Base-by-base conservation (phyloP, 2,113 vertebrate species). In the Crotalus viridis region DNA sequence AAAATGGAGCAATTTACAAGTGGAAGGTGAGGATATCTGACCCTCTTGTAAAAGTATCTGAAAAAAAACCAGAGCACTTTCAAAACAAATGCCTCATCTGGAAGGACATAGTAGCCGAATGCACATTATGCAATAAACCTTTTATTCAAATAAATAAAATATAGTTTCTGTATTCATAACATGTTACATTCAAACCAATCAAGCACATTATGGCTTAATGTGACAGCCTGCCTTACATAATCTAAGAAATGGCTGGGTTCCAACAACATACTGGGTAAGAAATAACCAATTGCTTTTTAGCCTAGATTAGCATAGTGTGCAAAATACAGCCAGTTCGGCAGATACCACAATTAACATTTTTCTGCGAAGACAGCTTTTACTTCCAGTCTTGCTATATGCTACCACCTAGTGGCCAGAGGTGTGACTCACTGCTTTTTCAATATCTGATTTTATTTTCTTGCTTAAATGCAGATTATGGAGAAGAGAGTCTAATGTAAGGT, bases 351-450 rank as follows among this genome's bases (percentile, higher is more conserved):
- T 81, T 81, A 81, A 39, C 33, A 39, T 81, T 39, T 39, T 19
- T 8, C 33, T 33, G 28, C n/a, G 33, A 69, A 69, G n/a, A n/a
- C 5, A 81, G 6, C 33, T 52, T 92, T 93, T 87, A 39, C 4
- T 33, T 90, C 92, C 56, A 87, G 21, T 87, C 92, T 90, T 90
- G 57, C 24, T 90, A 15, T 26, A 86, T 74, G 88, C 88, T 92
- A 64, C 93, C 93, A 74, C 87, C 93, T 89, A 74, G 93, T 81
- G 93, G 26, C 33, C 33, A 89, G 4, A 87, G 17, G 26, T 33
- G 1, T 5, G 17, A 43, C 81, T 51, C 3, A 52, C 10, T 21
- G 10, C 8, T 52, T 61, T 43, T 9, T 43, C 3, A 2, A 6
- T 15, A 57, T 12, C 24, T 87, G 48, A 81, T 39, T 39, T 39